Percentiles rank a stretch among this genome's conserved stretches.
phyloP scores from a whole-genome alignment of 2,113 vertebrate genomes.

The Pseudopodoces humilis region DNA sequence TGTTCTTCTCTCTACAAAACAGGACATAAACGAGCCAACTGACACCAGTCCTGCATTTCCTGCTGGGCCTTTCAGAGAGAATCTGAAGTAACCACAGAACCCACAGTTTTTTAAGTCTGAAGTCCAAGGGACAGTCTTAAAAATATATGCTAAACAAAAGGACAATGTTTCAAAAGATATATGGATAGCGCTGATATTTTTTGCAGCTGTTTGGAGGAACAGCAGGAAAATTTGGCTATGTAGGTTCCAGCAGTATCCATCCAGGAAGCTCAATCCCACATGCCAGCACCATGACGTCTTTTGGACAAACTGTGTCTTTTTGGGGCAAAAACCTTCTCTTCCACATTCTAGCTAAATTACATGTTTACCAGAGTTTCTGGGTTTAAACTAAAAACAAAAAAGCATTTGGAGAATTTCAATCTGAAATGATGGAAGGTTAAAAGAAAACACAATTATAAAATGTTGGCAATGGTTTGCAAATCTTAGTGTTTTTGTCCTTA shows the following conservation, averaged over 20 bases:
- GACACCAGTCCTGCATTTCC: background rate
- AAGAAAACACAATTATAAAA: background rate
- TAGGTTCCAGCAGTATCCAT: background rate
- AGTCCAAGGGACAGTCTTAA: background rate
- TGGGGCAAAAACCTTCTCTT: background rate
- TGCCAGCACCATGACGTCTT: fast-evolving
- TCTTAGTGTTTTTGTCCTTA: background rate
- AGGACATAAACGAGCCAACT: background rate
- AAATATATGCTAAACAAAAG: background rate
- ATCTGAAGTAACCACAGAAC: background rate
- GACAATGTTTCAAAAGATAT: background rate
- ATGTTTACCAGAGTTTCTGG: background rate
- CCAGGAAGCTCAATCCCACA: background rate
- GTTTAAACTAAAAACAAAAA: background rate
- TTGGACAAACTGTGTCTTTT: background rate
- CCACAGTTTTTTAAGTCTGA: background rate
- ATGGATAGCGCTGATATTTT: background rate
- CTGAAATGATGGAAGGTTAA: background rate
- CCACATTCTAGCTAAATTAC: background rate
- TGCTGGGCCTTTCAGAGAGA: background rate
- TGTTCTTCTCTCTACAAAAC: background rate
- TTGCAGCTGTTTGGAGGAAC: background rate
- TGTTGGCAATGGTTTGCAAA: background rate
- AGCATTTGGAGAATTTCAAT: background rate
- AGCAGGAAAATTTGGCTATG: background rate